These are phyloP conservation scores for Calliscelio sp. DNA, from an alignment of 2,888 invertebrate genomes.

Conservation along the genomic window DNA sequence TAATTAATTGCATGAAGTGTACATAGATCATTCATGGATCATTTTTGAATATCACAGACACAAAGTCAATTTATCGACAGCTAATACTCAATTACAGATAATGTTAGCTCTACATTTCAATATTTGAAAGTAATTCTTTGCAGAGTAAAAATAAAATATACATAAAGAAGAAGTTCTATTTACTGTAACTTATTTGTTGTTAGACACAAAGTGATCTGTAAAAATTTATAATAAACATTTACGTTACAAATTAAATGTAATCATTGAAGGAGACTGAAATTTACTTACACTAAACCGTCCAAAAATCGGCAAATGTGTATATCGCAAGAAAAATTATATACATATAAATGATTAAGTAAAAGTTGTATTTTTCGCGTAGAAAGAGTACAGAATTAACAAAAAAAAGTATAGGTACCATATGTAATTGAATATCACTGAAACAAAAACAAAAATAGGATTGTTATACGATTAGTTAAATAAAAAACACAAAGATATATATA, in stretches of 20 bases:
- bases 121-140: background rate
- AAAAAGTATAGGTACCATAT: background rate
- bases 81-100: background rate
- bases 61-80: background rate
- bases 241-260: background rate
- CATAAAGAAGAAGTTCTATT: background rate
- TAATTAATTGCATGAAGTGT: constrained; percentile 8
- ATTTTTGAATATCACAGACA: background rate
- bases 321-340: background rate
- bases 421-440: background rate
- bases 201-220: background rate
- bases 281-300: constrained; percentile 47
- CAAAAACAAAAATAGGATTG: too few species aligned
- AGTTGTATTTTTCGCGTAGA: constrained; percentile 15
- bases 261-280: constrained; percentile 18
- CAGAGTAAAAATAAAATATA: background rate
- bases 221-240: background rate
- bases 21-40: constrained; percentile 13
- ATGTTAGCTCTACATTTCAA: background rate
- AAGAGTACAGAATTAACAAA: too few species aligned
- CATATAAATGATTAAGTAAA: background rate
- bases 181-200: background rate
- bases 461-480: too few species aligned
- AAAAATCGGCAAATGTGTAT: constrained; percentile 37
- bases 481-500: too few species aligned